Base-by-base conservation (phyloP, 2,797 vertebrate species). In the Xiphorhynchus erythropygius region DNA sequence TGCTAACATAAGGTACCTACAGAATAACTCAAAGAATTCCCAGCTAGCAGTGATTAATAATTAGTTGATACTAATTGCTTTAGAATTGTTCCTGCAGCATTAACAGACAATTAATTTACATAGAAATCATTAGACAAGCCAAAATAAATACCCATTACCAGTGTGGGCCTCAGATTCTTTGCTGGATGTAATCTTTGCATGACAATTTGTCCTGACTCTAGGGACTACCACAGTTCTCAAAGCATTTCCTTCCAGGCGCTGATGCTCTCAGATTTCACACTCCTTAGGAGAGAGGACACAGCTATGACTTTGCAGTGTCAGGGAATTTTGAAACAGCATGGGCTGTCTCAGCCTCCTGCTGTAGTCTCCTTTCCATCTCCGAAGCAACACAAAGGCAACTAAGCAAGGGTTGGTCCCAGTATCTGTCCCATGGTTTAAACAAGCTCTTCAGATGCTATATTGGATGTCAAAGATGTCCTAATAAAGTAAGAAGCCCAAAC, bases 261-360 rank as follows among this genome's bases (percentile, higher is more conserved):
- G 79, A 70, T 2, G 5, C 64, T 80, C 94, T 91, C 76, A 68
- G 50, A 75, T 93, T 89, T 86, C 89, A 69, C 69, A 50, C 27
- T 78, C 32, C n/a, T 71, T 37, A 73, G 69, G 59, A 84, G 56
- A 81, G 76, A 81, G 76, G 53, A 50, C 73, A 84, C 67, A 88
- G 85, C 74, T 91, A 62, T 76, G 52, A 91, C 87, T 93, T 91
- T 78, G 83, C 69, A 67, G 59, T 46, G 32, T 71, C 82, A 89
- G 82, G 62, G 84, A 85, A 95, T 67, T 94, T 52, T 21, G 4
- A 69, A 79, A 81, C 75, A 83, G 33, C 0, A 0, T 71, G 35
- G 41, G 62, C 39, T 86, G 52, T 11, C 44, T 92, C 55, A 73
- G 47, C 44, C 39, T 86, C 4, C 5, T 67, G 59, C 49, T 49